Conservation (phyloP, 2,888 invertebrate genomes). For the Melinaea menophilus region DNA sequence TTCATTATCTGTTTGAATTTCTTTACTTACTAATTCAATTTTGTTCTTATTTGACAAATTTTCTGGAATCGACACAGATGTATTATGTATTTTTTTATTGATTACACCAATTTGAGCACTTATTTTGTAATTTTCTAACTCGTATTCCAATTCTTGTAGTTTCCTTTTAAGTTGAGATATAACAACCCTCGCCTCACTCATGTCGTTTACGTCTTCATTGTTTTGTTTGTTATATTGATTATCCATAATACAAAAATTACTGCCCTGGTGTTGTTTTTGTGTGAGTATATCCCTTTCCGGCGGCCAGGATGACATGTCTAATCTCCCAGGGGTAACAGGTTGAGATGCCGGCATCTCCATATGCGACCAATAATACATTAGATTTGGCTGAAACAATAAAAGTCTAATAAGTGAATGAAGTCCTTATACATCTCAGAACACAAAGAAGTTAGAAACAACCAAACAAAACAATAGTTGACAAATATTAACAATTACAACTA, state of each 20-base stretch:
- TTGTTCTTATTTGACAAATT: slow-evolving; percentile 44
- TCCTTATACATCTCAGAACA: background rate
- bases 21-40: slow-evolving; percentile 52
- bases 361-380: slow-evolving; percentile 95
- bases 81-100: slow-evolving; percentile 57
- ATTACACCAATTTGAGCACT: slow-evolving; percentile 57
- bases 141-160: slow-evolving; percentile 60
- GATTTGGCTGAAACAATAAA: slow-evolving; percentile 82
- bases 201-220: slow-evolving; percentile 63
- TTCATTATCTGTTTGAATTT: slow-evolving; percentile 54
- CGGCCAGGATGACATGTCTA: slow-evolving; percentile 86
- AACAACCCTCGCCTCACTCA: slow-evolving; percentile 59
- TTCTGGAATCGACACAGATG: slow-evolving; percentile 43
- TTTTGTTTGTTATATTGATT: slow-evolving; percentile 56
- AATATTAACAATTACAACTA: too few species aligned
- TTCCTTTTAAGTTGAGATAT: slow-evolving; percentile 60
- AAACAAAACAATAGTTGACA: too few species aligned
- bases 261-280: slow-evolving; percentile 45
- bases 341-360: slow-evolving; percentile 83
- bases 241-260: slow-evolving; percentile 44
- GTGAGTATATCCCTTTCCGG: slow-evolving; percentile 65
- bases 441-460: background rate
- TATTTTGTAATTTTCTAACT: slow-evolving; percentile 62
- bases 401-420: background rate
- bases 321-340: slow-evolving; percentile 84